phyloP scores from a whole-genome alignment of 2,797 vertebrate genomes.

The Lepus townsendii region DNA sequence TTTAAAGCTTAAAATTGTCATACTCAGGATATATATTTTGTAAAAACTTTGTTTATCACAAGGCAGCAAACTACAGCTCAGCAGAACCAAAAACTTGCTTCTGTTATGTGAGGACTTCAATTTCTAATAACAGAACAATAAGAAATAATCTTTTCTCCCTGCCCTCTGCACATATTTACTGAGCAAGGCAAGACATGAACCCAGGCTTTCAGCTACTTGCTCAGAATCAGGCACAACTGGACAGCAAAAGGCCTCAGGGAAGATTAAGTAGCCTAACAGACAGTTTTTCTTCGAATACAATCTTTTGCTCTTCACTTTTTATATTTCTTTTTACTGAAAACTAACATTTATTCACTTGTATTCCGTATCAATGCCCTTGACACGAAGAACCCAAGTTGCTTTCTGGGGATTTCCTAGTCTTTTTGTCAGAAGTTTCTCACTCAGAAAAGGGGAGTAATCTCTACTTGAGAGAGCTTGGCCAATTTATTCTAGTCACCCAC shows the following conservation, averaged over 20 bases:
- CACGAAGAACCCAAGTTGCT: background rate
- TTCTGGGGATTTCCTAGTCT: background rate
- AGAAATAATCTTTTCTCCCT: constrained; percentile 74
- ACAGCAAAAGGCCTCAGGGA: background rate
- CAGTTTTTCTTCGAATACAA: background rate
- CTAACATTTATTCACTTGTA: constrained; percentile 47
- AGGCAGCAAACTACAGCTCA: constrained; percentile 62
- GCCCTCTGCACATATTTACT: constrained; percentile 71
- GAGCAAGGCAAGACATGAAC: constrained; percentile 68
- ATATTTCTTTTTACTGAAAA: constrained; percentile 25
- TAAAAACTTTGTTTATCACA: constrained; percentile 24
- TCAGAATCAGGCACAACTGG: constrained; percentile 14
- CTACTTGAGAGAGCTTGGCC: background rate
- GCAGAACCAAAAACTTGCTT: constrained; percentile 54
- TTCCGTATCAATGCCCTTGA: constrained; percentile 15
- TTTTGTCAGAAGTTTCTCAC: background rate
- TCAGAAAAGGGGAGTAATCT: background rate
- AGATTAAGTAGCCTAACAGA: constrained; percentile 42
- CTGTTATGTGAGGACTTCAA: constrained; percentile 67
- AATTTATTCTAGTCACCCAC: background rate
- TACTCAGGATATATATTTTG: constrained; percentile 51
- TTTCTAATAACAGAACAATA: constrained; percentile 77
- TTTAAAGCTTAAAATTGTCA: constrained; percentile 64
- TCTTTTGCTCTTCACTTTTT: background rate
- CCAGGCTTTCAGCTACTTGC: constrained; percentile 46